Evolutionary conservation across 1,140 invertebrate genomes (phyloP), one percentile per base, ranked within the genome.

Genomic region (Trichoplusia ni): DNA sequence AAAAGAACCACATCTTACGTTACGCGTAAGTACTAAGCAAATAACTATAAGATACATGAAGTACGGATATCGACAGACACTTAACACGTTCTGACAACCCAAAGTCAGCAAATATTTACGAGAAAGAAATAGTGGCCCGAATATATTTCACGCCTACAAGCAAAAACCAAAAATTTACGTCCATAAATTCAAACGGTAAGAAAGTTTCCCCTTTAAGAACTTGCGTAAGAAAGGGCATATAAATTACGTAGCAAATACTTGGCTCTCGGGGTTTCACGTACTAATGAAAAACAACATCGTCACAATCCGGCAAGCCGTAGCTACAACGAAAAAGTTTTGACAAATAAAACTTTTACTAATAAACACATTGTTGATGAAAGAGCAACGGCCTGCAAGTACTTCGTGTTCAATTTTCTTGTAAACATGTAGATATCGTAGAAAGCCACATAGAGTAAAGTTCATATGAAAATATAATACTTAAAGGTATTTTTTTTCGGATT

Each of bases 231-330:
- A 65, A 71, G 67, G 49, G 66, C 35, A 47, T 70, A 68, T 77
- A 74, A 77, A 70, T 72, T 70, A 77, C 60, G 37, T 37, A 27
- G 38, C 31, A 64, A 70, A 73, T 67, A 56, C 58, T 44, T 46
- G 4, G 29, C 54, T 53, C 40, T 31, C 38, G 25, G 38, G 62
- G 18, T 59, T 64, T 64, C 19, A 35, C 21, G 16, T 59, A 46
- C 42, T 66, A 73, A 72, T 72, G 75, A 77, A 74, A 77, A 77
- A 75, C 67, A 75, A 75, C 56, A 64, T 70, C 59, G 42, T 71
- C 64, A 71, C 51, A 35, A 53, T 64, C 67, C 53, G 18, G 35
- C 37, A 53, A 51, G 56, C 63, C 25, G 18, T 27, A 31, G 44
- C 49, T 54, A 33, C 44, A 71, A 54, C 44, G 35, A 59, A 68